A percentile compares a stretch with the other conserved stretches of the same genome.
These are phyloP conservation scores for Cenopis cana DNA, from an alignment of 2,888 invertebrate species.

Conservation along the genomic window DNA sequence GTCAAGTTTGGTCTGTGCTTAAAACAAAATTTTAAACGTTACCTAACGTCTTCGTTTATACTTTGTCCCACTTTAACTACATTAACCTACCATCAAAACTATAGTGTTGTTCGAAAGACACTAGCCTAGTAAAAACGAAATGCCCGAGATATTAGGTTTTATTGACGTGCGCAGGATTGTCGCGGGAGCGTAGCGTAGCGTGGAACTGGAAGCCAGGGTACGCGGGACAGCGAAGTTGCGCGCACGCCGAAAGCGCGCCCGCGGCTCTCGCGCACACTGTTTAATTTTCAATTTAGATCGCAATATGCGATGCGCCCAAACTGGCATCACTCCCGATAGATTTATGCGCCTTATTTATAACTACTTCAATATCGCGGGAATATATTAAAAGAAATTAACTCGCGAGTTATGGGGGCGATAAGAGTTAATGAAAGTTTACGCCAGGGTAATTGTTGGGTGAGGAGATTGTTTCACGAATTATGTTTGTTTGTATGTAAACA, in stretches of 20 bases:
- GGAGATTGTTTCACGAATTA: conserved; percentile 27
- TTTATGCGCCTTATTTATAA: conserved; percentile 67
- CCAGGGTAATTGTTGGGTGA: conserved; percentile 25
- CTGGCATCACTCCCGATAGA: conserved; percentile 81
- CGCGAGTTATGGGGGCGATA: conserved; percentile 79
- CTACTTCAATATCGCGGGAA: conserved; percentile 63
- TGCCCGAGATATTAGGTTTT: background rate
- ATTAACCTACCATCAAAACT: conserved; percentile 15
- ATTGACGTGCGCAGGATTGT: conserved; percentile 9
- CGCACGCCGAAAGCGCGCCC: conserved; percentile 37
- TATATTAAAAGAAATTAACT: conserved; percentile 82
- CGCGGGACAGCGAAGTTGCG: conserved; percentile 11
- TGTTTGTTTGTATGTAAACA: conserved; percentile 32
- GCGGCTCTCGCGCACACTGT: conserved; percentile 64
- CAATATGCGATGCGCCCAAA: conserved; percentile 85
- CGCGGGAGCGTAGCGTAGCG: background rate
- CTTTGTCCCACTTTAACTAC: background rate
- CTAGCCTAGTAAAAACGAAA: background rate
- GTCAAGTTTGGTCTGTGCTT: too few relatives aligned
- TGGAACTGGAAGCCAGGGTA: too few relatives aligned
- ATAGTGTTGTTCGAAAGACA: conserved; percentile 21
- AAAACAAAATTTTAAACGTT: too few relatives aligned
- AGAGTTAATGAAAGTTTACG: conserved; percentile 80
- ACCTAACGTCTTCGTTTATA: too few relatives aligned
- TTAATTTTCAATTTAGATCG: conserved; percentile 86